These are phyloP conservation scores for Crotalus adamanteus DNA, from an alignment of 2,797 vertebrate genomes.

Conservation along the genomic window DNA sequence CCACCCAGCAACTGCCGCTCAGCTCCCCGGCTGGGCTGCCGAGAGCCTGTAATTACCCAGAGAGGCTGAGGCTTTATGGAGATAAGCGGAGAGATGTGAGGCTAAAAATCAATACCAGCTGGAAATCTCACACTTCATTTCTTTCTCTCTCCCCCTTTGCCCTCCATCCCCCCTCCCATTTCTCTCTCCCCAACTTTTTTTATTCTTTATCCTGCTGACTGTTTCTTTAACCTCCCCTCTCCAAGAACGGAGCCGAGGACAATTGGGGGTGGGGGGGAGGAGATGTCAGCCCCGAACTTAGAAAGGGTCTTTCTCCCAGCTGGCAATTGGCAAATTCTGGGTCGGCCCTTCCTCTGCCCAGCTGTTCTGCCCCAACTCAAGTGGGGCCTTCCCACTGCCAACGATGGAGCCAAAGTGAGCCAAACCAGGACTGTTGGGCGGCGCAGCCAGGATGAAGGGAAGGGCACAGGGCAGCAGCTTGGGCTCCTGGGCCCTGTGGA, in stretches of 20 bases:
- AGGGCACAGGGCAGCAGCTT: neutral
- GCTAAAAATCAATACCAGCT: conserved; percentile 8
- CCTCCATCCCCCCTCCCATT: neutral
- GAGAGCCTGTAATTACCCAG: neutral
- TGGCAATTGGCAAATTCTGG: neutral
- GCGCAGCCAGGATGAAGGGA: neutral
- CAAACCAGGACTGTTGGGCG: neutral
- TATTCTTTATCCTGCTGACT: neutral
- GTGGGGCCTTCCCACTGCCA: neutral
- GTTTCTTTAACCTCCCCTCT: neutral
- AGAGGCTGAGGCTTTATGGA: neutral
- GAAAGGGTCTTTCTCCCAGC: neutral
- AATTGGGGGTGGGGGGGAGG: neutral
- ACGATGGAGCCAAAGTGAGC: neutral
- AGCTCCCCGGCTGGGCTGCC: neutral
- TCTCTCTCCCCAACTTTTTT: neutral
- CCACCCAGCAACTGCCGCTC: neutral
- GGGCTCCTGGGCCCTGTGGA: neutral
- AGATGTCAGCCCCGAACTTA: neutral
- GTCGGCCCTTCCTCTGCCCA: neutral
- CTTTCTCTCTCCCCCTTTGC: neutral
- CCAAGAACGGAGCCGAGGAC: neutral
- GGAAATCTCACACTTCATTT: neutral
- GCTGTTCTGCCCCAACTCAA: rapidly evolving
- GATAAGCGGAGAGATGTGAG: neutral